Conservation (phyloP, 2,888 invertebrate genomes). For the Ctena decussata region DNA sequence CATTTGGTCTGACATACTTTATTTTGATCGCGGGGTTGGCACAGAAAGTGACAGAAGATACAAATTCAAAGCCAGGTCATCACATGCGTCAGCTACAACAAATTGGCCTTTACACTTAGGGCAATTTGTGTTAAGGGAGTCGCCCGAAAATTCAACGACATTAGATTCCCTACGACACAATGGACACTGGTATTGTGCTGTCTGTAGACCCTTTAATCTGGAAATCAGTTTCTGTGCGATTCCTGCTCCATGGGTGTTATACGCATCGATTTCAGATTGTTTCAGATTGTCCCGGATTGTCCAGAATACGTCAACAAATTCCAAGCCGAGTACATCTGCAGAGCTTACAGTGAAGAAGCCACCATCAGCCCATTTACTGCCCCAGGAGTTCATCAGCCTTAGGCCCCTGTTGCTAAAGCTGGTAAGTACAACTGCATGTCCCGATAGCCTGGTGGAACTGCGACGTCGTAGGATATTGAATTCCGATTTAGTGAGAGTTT, state of each 20-base stretch:
- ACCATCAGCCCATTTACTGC: slow-evolving; percentile 26
- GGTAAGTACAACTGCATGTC: slow-evolving; percentile 42
- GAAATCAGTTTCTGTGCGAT: slow-evolving; percentile 23
- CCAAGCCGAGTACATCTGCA: slow-evolving; percentile 29
- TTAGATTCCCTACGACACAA: not conserved
- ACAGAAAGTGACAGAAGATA: slow-evolving; percentile 5
- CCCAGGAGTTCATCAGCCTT: slow-evolving; percentile 44
- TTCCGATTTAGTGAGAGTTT: slow-evolving; percentile 12
- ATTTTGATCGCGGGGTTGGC: not conserved
- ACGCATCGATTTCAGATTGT: not conserved
- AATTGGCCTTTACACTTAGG: not conserved
- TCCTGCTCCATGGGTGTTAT: slow-evolving; percentile 16
- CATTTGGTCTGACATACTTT: no score
- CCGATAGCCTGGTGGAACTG: not conserved
- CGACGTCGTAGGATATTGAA: not conserved
- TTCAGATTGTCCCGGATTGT: slow-evolving; percentile 5
- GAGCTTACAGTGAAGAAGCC: slow-evolving; percentile 39
- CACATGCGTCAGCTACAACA: not conserved
- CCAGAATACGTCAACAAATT: slow-evolving; percentile 47
- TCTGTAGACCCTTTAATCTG: slow-evolving; percentile 6
- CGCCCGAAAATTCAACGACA: not conserved
- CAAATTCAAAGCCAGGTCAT: slow-evolving; percentile 21
- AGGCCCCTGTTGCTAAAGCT: slow-evolving; percentile 28
- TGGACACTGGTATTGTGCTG: slow-evolving; percentile 7
- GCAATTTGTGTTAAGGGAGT: not conserved